Percentiles rank a stretch among this genome's conserved stretches.
Conservation (phyloP, 1,140 invertebrate species). For the Aphis craccivora region DNA sequence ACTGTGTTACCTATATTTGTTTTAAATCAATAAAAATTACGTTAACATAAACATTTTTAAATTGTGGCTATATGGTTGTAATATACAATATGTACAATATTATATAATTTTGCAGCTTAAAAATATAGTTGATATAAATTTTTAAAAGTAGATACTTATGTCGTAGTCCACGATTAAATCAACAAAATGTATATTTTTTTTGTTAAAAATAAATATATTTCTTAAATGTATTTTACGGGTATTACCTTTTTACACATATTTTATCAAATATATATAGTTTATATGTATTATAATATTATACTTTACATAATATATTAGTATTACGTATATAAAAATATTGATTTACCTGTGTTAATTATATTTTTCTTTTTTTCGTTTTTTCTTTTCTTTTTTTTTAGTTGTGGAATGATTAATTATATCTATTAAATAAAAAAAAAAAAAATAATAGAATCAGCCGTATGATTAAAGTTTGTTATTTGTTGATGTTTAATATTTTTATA, state of each 20-base stretch:
- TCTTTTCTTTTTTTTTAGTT: background rate
- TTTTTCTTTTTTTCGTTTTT: conserved; percentile 1
- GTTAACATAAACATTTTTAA: background rate
- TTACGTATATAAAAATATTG: background rate
- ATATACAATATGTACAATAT: background rate
- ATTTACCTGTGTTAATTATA: background rate
- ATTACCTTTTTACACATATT: background rate
- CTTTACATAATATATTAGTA: background rate
- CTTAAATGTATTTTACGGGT: too few species aligned
- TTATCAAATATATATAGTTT: background rate
- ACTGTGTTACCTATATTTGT: background rate
- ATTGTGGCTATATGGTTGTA: background rate
- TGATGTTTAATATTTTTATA: background rate
- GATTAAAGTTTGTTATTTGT: background rate
- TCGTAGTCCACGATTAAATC: background rate
- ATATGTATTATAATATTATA: too few species aligned
- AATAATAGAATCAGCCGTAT: background rate
- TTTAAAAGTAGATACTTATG: too few species aligned
- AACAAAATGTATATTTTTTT: too few species aligned
- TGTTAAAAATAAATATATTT: too few species aligned
- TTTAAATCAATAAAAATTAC: background rate
- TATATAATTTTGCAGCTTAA: background rate
- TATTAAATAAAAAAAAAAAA: background rate
- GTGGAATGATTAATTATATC: background rate
- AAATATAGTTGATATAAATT: too few species aligned